These are phyloP conservation scores for Hydrolagus affinis DNA, from an alignment of 2,113 vertebrate genomes.

Conservation along the genomic window DNA sequence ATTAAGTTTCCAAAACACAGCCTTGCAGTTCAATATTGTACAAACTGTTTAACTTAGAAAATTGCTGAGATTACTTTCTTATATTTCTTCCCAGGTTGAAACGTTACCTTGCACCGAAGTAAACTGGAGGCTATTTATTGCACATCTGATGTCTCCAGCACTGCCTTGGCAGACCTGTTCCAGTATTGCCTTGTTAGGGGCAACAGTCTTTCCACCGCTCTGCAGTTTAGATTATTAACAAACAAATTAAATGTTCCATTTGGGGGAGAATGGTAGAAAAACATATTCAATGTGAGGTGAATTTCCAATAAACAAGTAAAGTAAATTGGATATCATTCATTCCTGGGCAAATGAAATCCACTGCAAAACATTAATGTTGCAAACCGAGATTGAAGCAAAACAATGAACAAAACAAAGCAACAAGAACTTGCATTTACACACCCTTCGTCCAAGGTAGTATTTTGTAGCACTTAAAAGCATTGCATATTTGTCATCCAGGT, in stretches of 20 bases:
- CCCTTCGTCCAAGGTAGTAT: not conserved
- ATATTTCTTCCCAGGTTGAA: not conserved
- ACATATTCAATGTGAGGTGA: not conserved
- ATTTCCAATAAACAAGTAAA: not conserved
- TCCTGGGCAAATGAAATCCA: not conserved
- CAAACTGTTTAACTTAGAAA: not conserved
- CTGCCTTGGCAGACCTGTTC: conserved; percentile 76
- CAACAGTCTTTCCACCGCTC: conserved; percentile 57
- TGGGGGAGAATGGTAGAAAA: not conserved
- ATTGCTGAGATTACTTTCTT: not conserved
- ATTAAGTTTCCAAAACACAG: not conserved
- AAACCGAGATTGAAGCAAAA: not conserved
- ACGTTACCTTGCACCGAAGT: conserved; percentile 65
- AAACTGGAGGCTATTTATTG: conserved; percentile 92
- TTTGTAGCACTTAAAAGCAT: not conserved
- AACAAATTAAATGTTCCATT: conserved; percentile 34
- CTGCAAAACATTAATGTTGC: not conserved
- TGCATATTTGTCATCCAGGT: not conserved
- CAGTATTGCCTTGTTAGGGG: conserved; percentile 60
- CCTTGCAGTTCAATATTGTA: not conserved
- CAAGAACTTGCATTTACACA: not conserved
- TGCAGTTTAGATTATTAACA: conserved; percentile 45
- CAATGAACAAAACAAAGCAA: not conserved
- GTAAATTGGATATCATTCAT: not conserved
- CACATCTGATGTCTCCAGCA: conserved; percentile 87